phyloP scores from a whole-genome alignment of 2,888 invertebrate genomes.

The Ernsta delagoae region DNA sequence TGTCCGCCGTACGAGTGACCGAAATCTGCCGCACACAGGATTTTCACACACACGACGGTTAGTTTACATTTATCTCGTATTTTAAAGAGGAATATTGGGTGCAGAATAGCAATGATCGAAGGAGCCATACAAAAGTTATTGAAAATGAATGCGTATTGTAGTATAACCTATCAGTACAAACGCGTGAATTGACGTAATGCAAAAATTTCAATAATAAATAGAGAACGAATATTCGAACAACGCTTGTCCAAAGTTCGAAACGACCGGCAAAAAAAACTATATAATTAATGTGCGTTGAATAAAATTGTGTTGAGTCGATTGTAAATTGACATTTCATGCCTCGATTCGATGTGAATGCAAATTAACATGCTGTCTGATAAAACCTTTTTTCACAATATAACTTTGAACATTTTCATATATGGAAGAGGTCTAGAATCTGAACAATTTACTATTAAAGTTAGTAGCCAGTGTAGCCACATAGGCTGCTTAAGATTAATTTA shows the following conservation, averaged over 20 bases:
- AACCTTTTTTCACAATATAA: background rate
- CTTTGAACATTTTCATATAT: too few species aligned
- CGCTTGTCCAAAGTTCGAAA: conserved; percentile 21
- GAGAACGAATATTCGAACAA: conserved; percentile 14
- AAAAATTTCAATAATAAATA: conserved; percentile 15
- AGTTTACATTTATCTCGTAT: conserved; percentile 39
- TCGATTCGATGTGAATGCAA: background rate
- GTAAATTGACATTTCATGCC: background rate
- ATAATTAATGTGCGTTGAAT: conserved; percentile 12
- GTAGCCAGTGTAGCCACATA: too few species aligned
- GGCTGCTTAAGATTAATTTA: too few species aligned
- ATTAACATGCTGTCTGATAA: conserved; percentile 1
- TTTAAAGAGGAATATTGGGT: background rate
- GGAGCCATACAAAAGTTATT: background rate
- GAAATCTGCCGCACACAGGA: conserved; percentile 35
- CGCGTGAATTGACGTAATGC: conserved; percentile 32
- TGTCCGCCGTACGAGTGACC: conserved; percentile 33
- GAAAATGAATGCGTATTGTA: conserved; percentile 6
- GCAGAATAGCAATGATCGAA: background rate
- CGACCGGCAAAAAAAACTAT: conserved; percentile 9
- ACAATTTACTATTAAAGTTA: too few species aligned
- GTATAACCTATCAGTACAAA: background rate
- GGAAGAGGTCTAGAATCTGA: too few species aligned
- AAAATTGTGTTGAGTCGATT: conserved; percentile 12
- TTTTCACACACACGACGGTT: conserved; percentile 31